phyloP scores from a whole-genome alignment of 2,888 invertebrate species.

The Bursaphelenchus okinawaensis region DNA sequence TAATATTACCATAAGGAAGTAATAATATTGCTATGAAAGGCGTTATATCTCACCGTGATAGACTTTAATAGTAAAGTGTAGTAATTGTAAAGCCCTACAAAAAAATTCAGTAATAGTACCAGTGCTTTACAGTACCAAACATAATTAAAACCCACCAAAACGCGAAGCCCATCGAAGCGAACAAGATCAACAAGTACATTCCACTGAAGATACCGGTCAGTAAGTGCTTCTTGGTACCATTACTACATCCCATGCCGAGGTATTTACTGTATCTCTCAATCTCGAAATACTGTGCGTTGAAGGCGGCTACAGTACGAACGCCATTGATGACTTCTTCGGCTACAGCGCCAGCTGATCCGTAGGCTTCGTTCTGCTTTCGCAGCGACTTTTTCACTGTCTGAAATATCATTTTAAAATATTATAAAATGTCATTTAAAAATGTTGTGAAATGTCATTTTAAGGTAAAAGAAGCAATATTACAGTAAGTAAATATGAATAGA shows the following conservation, averaged over 20 bases:
- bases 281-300: conserved; percentile 37
- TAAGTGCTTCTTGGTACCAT: conserved; percentile 31
- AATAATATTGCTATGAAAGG: background rate
- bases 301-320: conserved; percentile 39
- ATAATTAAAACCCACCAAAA: conserved; percentile 41
- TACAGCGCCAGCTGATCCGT: conserved; percentile 56
- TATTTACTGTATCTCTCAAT: conserved; percentile 22
- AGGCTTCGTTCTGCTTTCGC: conserved; percentile 59
- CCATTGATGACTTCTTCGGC: conserved; percentile 58
- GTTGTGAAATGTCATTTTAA: background rate
- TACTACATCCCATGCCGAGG: conserved; percentile 18
- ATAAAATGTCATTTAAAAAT: no score
- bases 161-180: conserved; percentile 56
- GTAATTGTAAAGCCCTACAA: background rate
- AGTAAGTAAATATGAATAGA: background rate
- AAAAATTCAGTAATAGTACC: background rate
- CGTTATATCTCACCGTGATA: background rate
- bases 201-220: conserved; percentile 29
- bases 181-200: conserved; percentile 56
- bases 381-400: conserved; percentile 14
- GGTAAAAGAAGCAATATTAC: background rate
- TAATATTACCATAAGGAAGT: background rate
- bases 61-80: background rate
- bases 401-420: conserved; percentile 11
- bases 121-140: no score